Evolutionary conservation across 1,140 invertebrate species (phyloP).

Genomic region (Papilio xuthus): DNA sequence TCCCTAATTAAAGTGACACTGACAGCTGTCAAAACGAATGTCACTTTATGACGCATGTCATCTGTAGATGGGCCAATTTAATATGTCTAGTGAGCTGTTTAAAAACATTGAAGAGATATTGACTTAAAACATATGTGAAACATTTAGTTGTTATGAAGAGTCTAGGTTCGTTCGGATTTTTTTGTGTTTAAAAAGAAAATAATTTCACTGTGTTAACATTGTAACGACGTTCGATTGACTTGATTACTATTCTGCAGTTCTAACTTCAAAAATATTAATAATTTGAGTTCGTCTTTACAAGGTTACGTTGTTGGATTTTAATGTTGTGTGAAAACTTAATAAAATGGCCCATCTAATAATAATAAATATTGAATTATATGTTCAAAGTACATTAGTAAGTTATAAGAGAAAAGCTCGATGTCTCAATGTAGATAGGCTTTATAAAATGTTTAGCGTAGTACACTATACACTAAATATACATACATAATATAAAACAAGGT

Average conservation of each 20-base stretch:
- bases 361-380: no score
- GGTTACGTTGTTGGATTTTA: background rate
- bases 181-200: background rate
- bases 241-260: no score
- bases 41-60: background rate
- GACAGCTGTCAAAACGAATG: background rate
- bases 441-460: background rate
- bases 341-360: no score
- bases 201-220: background rate
- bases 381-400: background rate
- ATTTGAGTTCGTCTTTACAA: background rate
- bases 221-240: no score
- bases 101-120: no score
- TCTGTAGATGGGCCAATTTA: background rate
- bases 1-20: background rate
- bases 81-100: no score
- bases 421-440: conserved; percentile 12
- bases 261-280: no score
- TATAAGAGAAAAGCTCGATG: background rate
- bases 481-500: background rate
- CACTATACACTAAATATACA: no score
- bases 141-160: no score
- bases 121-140: no score
- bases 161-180: no score
- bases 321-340: no score